Evolutionary conservation across 2,113 vertebrate species (phyloP).

Genomic region (Sus scrofa): T2T-Sscrofa CM000817.6:136247501-136248000

Average conservation of each 20-base stretch:
- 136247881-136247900: slow-evolving; percentile 15
- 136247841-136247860: background rate
- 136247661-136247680: slow-evolving; percentile 66
- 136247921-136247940: background rate
- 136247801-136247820: background rate
- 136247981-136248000: background rate
- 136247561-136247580: slow-evolving; percentile 44
- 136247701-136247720: slow-evolving; percentile 46
- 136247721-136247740: slow-evolving; percentile 63
- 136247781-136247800: slow-evolving; percentile 49
- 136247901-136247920: slow-evolving; percentile 9
- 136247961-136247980: background rate
- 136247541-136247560: slow-evolving; percentile 25
- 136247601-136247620: slow-evolving; percentile 62
- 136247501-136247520: slow-evolving; percentile 61
- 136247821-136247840: background rate
- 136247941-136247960: slow-evolving; percentile 26
- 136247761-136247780: slow-evolving; percentile 14
- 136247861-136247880: slow-evolving; percentile 2
- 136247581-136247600: slow-evolving; percentile 32
- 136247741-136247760: slow-evolving; percentile 43
- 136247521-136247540: background rate
- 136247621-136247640: slow-evolving; percentile 39
- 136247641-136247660: slow-evolving; percentile 62
- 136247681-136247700: slow-evolving; percentile 64